Percentiles rank a stretch among this genome's conserved stretches.
These are phyloP conservation scores for Hypolimnas misippus DNA, from an alignment of 2,888 invertebrate genomes.

Conservation along the genomic window DNA sequence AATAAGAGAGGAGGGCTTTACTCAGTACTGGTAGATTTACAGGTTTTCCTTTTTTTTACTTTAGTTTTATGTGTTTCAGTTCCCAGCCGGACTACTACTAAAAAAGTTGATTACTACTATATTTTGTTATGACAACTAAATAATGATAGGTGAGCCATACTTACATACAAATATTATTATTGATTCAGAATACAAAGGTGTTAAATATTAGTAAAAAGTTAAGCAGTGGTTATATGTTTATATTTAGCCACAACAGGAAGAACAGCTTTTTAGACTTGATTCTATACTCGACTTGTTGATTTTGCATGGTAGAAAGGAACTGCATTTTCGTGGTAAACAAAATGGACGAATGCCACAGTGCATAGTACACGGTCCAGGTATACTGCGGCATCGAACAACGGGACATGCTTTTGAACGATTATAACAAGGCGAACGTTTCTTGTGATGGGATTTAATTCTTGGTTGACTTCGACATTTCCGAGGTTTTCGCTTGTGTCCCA, in stretches of 20 bases:
- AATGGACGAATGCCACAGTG: constrained; percentile 45
- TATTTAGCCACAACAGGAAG: constrained; percentile 26
- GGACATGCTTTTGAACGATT: constrained; percentile 64
- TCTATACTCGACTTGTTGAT: constrained; percentile 40
- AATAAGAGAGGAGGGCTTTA: no score
- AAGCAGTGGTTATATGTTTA: no score
- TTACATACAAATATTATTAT: no score
- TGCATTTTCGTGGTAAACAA: constrained; percentile 55
- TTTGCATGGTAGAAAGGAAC: constrained; percentile 50
- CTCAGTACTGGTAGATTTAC: no score
- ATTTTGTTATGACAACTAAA: no score
- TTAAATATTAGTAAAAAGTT: no score
- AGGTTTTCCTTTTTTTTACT: no score
- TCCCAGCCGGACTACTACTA: no score
- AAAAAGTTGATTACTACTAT: no score
- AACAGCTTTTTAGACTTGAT: constrained; percentile 42
- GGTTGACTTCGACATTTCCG: constrained; percentile 62
- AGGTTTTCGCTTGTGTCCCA: constrained; percentile 57
- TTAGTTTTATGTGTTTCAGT: no score
- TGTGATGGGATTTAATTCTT: constrained; percentile 60
- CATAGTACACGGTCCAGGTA: constrained; percentile 56
- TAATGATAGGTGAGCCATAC: no score
- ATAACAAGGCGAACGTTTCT: constrained; percentile 65
- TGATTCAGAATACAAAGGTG: no score
- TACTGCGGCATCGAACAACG: constrained; percentile 63